Conservation (phyloP, 2,113 vertebrate species). For the Austrofundulus limnaeus region DNA sequence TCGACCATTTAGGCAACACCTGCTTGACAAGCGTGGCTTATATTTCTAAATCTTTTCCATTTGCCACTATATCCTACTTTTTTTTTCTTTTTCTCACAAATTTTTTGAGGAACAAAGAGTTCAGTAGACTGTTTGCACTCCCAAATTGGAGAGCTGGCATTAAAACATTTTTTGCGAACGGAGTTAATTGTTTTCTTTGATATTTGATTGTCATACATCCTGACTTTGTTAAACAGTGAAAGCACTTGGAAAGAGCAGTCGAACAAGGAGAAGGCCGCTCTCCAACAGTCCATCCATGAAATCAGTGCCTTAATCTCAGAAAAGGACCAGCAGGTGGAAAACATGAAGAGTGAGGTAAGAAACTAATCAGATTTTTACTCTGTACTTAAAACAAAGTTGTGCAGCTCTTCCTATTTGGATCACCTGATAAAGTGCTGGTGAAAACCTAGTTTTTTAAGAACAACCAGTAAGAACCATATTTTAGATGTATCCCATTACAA, state of each 20-base stretch:
- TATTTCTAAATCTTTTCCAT: background rate
- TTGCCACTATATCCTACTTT: background rate
- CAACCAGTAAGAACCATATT: no score
- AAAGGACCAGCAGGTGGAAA: slow-evolving; percentile 89
- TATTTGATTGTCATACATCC: background rate
- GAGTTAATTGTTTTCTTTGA: no score
- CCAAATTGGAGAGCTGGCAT: no score
- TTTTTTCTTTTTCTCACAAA: no score
- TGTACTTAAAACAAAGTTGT: no score
- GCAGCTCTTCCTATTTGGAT: no score
- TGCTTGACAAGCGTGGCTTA: background rate
- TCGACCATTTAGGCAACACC: background rate
- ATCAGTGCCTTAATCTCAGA: slow-evolving; percentile 93
- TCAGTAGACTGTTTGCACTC: no score
- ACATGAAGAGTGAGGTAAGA: slow-evolving; percentile 86
- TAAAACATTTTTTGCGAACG: background rate
- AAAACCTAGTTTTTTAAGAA: no score
- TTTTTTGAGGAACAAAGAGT: no score
- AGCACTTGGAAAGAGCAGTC: slow-evolving; percentile 84
- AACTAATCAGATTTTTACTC: background rate
- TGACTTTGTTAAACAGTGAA: slow-evolving; percentile 78
- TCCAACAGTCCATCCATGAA: slow-evolving; percentile 87
- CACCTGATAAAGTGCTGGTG: no score
- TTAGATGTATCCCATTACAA: no score
- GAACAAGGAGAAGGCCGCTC: slow-evolving; percentile 86